Percentiles rank a stretch among this genome's conserved stretches.
phyloP scores from a whole-genome alignment of 2,888 invertebrate genomes.

The Nasonovia ribisnigri region DNA sequence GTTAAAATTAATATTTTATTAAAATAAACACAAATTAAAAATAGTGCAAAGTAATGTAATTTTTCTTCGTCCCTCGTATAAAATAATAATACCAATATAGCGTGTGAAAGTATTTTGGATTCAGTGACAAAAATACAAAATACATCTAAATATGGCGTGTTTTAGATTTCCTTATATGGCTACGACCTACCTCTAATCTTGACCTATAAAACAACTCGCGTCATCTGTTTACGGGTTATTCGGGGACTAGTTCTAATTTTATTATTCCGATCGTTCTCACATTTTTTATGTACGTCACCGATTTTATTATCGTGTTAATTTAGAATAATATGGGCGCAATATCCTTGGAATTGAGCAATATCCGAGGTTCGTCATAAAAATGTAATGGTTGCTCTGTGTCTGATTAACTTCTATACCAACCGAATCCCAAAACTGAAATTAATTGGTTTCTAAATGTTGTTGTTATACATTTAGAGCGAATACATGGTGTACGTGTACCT shows the following conservation, averaged over 20 bases:
- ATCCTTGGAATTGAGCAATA: not conserved
- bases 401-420: no score
- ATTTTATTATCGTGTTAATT: not conserved
- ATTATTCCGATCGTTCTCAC: not conserved
- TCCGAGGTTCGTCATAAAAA: not conserved
- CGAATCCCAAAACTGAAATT: no score
- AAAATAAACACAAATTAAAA: not conserved
- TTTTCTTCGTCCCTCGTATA: not conserved
- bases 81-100: not conserved
- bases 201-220: not conserved
- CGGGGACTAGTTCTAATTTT: not conserved
- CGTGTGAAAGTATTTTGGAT: not conserved
- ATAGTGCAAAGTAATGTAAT: not conserved
- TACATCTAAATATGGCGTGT: not conserved
- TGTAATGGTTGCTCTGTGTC: not conserved
- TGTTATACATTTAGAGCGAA: no score
- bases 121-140: no score
- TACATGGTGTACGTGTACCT: no score
- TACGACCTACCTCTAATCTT: not conserved
- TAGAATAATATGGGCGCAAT: not conserved
- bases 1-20: not conserved
- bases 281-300: not conserved
- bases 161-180: not conserved
- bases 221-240: not conserved
- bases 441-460: not conserved